These are phyloP conservation scores for Micrasema longulum DNA, from an alignment of 1,140 invertebrate species.

Conservation along the genomic window DNA sequence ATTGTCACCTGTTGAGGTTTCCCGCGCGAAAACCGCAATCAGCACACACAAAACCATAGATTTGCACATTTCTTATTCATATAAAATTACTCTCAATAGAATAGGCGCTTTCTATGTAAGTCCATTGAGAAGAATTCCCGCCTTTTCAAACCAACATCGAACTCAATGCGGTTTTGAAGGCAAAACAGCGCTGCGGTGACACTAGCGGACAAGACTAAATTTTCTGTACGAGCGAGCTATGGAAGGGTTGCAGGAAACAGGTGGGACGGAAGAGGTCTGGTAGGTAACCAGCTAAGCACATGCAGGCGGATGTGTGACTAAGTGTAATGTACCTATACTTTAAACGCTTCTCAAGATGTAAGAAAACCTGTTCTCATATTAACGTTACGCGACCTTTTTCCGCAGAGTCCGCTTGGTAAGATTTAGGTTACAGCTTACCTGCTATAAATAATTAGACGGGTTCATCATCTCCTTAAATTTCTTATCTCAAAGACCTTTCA, in stretches of 20 bases:
- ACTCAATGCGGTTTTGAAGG: too few species aligned
- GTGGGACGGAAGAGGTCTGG: too few species aligned
- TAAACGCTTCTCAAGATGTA: too few species aligned
- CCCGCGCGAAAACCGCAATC: constrained; percentile 8
- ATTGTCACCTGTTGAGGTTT: constrained; percentile 9
- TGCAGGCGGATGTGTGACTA: constrained; percentile 17
- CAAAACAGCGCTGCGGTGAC: too few species aligned
- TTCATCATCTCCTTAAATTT: too few species aligned
- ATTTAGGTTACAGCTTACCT: constrained; percentile 14
- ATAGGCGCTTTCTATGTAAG: background rate
- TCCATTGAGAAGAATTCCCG: constrained; percentile 13
- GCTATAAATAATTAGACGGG: too few species aligned
- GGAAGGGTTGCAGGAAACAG: too few species aligned
- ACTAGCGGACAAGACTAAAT: too few species aligned
- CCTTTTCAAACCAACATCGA: background rate
- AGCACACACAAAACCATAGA: constrained; percentile 4
- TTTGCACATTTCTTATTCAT: constrained; percentile 4
- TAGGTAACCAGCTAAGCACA: too few species aligned
- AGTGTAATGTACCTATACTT: too few species aligned
- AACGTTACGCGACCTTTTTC: constrained; percentile 10
- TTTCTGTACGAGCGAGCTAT: too few species aligned
- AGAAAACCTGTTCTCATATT: constrained; percentile 24
- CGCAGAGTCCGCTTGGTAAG: constrained; percentile 6
- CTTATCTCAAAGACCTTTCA: too few species aligned
- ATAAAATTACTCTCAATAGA: background rate